These are phyloP conservation scores for Nicator chloris DNA, from an alignment of 2,113 vertebrate species.

Conservation along the genomic window DNA sequence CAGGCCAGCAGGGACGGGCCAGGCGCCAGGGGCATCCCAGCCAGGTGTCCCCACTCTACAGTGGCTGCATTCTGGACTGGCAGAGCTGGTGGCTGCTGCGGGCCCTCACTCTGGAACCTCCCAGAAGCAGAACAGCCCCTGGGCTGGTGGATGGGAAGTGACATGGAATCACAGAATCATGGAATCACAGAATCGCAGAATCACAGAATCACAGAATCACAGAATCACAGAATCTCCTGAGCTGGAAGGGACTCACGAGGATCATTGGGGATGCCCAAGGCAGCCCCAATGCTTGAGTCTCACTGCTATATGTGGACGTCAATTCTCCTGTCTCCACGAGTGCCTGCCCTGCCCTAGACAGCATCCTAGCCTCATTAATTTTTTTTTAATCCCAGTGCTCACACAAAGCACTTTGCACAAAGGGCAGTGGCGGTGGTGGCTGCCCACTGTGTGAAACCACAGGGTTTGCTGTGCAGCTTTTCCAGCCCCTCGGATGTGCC, in stretches of 20 bases:
- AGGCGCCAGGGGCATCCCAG: fast-evolving
- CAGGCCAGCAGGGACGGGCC: not conserved
- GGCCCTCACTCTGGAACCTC: not conserved
- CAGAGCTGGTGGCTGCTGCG: not conserved
- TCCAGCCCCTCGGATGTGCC: not conserved
- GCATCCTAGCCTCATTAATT: not conserved
- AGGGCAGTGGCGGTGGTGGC: not conserved
- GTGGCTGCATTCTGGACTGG: not conserved
- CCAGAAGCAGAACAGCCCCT: not conserved
- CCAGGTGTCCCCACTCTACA: too few relatives aligned
- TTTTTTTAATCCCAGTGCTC: not conserved
- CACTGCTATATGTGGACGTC: fast-evolving
- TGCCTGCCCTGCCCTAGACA: not conserved
- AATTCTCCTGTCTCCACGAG: not conserved
- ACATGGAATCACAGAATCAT: not conserved
- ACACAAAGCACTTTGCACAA: not conserved
- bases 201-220: not conserved
- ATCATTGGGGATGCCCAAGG: not conserved
- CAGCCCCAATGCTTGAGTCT: fast-evolving
- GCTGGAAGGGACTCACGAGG: not conserved
- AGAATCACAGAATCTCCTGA: not conserved
- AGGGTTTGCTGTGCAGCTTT: not conserved
- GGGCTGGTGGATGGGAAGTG: not conserved
- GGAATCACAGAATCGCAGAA: not conserved
- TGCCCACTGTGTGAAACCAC: fast-evolving